Percentiles rank a stretch among this genome's conserved stretches.
These are phyloP conservation scores for Acrocera orbiculus DNA, from an alignment of 2,888 invertebrate species.

Conservation along the genomic window DNA sequence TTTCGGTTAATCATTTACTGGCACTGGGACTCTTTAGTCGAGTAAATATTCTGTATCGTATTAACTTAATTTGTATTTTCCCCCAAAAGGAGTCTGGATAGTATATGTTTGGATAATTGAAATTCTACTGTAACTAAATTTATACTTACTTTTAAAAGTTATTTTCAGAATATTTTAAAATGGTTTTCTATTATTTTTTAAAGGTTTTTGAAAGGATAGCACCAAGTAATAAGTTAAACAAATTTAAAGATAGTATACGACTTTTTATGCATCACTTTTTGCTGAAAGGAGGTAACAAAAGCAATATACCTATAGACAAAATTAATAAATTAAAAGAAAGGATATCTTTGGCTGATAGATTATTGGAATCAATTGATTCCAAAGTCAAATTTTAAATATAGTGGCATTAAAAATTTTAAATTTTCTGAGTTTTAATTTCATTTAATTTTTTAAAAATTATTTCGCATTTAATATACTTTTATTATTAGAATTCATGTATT, in stretches of 20 bases:
- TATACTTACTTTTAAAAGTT: background rate
- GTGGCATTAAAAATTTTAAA: background rate
- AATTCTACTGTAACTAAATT: no score
- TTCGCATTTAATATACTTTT: no score
- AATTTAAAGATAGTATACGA: slow-evolving; percentile 65
- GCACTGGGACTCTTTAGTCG: no score
- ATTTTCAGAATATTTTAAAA: background rate
- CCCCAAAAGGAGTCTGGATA: no score
- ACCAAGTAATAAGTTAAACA: slow-evolving; percentile 51
- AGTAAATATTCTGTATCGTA: no score
- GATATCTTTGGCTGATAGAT: slow-evolving; percentile 45
- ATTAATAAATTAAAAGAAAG: slow-evolving; percentile 36
- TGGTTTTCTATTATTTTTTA: slow-evolving; percentile 15
- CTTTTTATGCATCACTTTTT: slow-evolving; percentile 79
- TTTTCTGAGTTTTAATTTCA: background rate
- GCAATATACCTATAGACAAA: slow-evolving; percentile 29
- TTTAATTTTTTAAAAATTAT: no score
- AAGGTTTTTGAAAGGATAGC: slow-evolving; percentile 55
- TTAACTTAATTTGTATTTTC: no score
- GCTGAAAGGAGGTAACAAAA: slow-evolving; percentile 41
- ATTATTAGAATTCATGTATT: no score
- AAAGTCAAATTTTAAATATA: slow-evolving; percentile 17
- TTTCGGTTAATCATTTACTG: no score
- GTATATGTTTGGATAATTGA: no score
- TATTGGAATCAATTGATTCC: slow-evolving; percentile 38